Conservation (phyloP, 1,140 invertebrate genomes). For the Drosophila simulans region DNA sequence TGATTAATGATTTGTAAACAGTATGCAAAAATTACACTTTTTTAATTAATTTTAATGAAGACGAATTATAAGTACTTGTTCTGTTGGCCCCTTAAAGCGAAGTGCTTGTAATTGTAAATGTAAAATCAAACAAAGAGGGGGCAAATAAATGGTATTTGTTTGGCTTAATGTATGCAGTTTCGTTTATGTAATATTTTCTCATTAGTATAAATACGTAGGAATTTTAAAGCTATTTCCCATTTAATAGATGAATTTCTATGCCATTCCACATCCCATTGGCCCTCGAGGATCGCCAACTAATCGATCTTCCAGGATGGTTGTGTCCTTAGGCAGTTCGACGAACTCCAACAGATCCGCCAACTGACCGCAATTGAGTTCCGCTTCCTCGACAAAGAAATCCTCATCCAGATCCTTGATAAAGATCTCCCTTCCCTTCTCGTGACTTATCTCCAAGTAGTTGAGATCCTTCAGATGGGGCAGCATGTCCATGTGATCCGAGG, state of each 20-base stretch:
- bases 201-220: not conserved
- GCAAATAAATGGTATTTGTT: too few species aligned
- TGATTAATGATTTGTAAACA: slow-evolving; percentile 9
- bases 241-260: not conserved
- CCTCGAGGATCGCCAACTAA: slow-evolving; percentile 5
- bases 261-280: slow-evolving; percentile 13
- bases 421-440: slow-evolving; percentile 44
- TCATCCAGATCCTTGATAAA: slow-evolving; percentile 54
- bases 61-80: slow-evolving; percentile 2
- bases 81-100: not conserved
- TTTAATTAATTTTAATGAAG: not conserved
- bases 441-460: slow-evolving; percentile 43
- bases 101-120: not conserved
- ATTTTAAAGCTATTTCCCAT: not conserved
- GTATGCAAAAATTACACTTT: not conserved
- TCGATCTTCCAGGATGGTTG: slow-evolving; percentile 38
- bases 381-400: slow-evolving; percentile 36
- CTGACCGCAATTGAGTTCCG: slow-evolving; percentile 43
- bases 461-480: slow-evolving; percentile 46
- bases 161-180: too few species aligned
- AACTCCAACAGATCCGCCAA: slow-evolving; percentile 33
- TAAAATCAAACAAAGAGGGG: not conserved
- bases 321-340: slow-evolving; percentile 19
- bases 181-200: not conserved
- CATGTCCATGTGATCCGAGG: slow-evolving; percentile 32